These are phyloP conservation scores for Sipha maydis DNA, from an alignment of 2,888 invertebrate species.

Conservation along the genomic window DNA sequence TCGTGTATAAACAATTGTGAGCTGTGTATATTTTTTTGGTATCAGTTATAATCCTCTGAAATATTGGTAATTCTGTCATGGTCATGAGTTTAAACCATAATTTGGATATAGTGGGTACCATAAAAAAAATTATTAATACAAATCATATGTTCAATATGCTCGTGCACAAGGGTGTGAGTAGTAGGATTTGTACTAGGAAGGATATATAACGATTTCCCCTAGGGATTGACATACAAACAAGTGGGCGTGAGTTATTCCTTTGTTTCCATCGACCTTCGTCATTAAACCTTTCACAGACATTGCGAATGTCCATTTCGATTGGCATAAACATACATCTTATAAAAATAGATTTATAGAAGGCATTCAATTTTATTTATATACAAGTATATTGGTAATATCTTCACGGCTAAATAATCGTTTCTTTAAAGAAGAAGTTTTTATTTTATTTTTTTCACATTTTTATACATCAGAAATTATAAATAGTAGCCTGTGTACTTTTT, in stretches of 20 bases:
- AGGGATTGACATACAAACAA: slow-evolving; percentile 9
- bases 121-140: neutral
- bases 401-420: slow-evolving; percentile 9
- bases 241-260: slow-evolving; percentile 26
- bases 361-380: neutral
- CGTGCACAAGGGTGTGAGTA: neutral
- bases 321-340: neutral
- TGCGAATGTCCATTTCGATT: slow-evolving; percentile 1
- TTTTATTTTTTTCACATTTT: slow-evolving; percentile 3
- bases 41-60: neutral
- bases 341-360: neutral
- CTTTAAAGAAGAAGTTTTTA: slow-evolving; percentile 30
- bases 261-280: slow-evolving; percentile 51
- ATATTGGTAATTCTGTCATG: neutral
- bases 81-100: neutral
- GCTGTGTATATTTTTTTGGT: neutral
- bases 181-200: neutral
- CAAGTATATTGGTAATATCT: neutral
- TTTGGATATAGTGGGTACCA: neutral
- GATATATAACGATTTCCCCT: neutral
- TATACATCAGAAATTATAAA: no score
- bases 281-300: slow-evolving; percentile 29
- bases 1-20: no score
- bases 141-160: neutral
- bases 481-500: no score